Percentiles rank a stretch among this genome's conserved stretches.
phyloP scores from a whole-genome alignment of 2,797 vertebrate species.

The Geotrypetes seraphini region DNA sequence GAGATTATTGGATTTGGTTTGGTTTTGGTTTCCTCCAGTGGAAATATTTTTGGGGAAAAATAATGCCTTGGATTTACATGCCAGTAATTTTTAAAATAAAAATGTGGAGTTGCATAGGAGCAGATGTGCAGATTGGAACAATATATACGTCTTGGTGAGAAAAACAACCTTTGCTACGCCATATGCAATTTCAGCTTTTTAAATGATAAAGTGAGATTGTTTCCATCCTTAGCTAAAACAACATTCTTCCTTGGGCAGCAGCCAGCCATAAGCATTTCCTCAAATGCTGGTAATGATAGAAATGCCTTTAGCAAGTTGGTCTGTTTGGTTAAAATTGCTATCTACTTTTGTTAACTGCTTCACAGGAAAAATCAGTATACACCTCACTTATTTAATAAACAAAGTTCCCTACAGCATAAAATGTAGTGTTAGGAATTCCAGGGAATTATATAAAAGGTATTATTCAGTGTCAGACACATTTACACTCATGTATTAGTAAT shows the following conservation, averaged over 20 bases:
- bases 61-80: too few relatives aligned
- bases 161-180: slow-evolving; percentile 24
- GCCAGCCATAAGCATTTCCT: not conserved
- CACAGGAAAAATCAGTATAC: not conserved
- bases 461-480: slow-evolving; percentile 42
- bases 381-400: accelerated
- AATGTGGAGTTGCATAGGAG: too few relatives aligned
- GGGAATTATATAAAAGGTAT: slow-evolving; percentile 18
- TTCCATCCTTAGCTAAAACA: not conserved
- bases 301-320: too few relatives aligned
- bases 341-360: not conserved
- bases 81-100: too few relatives aligned
- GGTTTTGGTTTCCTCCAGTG: too few relatives aligned
- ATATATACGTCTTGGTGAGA: slow-evolving; percentile 25
- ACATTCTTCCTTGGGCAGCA: not conserved
- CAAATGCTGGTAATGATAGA: not conserved
- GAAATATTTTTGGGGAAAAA: too few relatives aligned
- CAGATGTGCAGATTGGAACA: slow-evolving; percentile 25
- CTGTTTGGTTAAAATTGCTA: accelerated
- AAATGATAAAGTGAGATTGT: slow-evolving; percentile 29
- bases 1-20: too few relatives aligned
- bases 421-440: slow-evolving; percentile 3
- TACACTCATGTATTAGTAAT: slow-evolving; percentile 40
- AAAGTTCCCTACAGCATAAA: slow-evolving; percentile 4
- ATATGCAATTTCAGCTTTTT: slow-evolving; percentile 27